Conservation (phyloP, 1,140 invertebrate species). For the Nasonia vitripennis region DNA sequence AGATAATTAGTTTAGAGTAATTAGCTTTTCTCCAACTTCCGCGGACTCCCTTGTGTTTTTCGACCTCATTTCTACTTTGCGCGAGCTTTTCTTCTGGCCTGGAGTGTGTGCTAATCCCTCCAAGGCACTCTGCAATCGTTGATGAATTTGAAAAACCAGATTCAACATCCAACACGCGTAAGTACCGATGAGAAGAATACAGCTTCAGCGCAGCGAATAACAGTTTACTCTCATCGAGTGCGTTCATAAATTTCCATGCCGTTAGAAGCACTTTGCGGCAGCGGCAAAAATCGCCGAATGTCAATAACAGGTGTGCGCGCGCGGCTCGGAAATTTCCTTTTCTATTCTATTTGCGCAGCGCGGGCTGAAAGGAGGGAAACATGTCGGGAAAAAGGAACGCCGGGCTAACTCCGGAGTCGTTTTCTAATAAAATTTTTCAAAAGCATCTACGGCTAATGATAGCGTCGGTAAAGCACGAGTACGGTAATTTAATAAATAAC, state of each 20-base stretch:
- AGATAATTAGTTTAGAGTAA: slow-evolving; percentile 71
- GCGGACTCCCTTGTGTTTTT: slow-evolving; percentile 15
- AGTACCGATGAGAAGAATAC: background rate
- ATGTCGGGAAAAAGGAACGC: background rate
- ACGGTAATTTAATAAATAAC: slow-evolving; percentile 49
- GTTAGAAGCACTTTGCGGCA: background rate
- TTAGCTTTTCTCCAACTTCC: slow-evolving; percentile 58
- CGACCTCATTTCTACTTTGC: slow-evolving; percentile 34
- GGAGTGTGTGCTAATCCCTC: too few relatives aligned
- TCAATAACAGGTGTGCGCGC: slow-evolving; percentile 20
- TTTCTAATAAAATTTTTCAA: slow-evolving; percentile 35
- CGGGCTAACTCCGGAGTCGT: background rate
- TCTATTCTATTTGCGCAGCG: slow-evolving; percentile 18
- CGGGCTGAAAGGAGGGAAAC: background rate
- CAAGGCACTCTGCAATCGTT: too few relatives aligned
- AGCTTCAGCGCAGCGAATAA: background rate
- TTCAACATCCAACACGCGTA: background rate
- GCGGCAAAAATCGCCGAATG: background rate
- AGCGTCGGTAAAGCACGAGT: slow-evolving; percentile 5
- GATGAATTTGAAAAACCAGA: too few relatives aligned
- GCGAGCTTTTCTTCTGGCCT: background rate
- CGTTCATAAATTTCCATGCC: slow-evolving; percentile 13
- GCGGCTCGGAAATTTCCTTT: background rate
- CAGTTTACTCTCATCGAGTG: background rate
- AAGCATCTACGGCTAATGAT: background rate